These are phyloP conservation scores for Drosophila subquinaria DNA, from an alignment of 2,888 invertebrate species.

Conservation along the genomic window DNA sequence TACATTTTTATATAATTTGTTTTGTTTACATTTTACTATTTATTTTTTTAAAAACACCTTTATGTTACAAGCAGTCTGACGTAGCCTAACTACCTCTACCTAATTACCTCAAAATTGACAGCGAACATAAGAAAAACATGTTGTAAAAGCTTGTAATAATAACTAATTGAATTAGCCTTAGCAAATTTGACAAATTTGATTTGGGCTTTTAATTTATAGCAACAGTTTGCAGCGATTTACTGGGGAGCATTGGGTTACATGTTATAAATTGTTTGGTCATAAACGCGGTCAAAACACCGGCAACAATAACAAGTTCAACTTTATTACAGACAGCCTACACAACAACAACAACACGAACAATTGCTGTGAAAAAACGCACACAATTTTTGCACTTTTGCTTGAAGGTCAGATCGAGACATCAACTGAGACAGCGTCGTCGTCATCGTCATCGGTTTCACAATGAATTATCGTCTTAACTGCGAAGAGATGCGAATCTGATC, in stretches of 20 bases:
- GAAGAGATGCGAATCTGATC: conserved; percentile 36
- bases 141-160: conserved; percentile 18
- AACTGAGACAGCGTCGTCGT: conserved; percentile 26
- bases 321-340: conserved; percentile 78
- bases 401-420: conserved; percentile 59
- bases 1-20: neutral
- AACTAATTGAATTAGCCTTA: conserved; percentile 36
- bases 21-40: neutral
- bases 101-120: neutral
- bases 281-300: conserved; percentile 54
- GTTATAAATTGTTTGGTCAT: conserved; percentile 60
- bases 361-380: conserved; percentile 35
- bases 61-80: neutral
- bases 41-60: neutral
- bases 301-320: conserved; percentile 70
- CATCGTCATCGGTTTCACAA: conserved; percentile 26
- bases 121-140: conserved; percentile 7
- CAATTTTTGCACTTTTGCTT: conserved; percentile 68
- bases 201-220: conserved; percentile 45
- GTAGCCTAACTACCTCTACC: neutral
- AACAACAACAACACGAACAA: conserved; percentile 25
- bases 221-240: conserved; percentile 47
- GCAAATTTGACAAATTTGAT: conserved; percentile 23
- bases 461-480: conserved; percentile 59
- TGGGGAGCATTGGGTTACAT: conserved; percentile 18